Evolutionary conservation across 2,113 vertebrate genomes (phyloP).

Genomic region (Gallinago undulata): DNA sequence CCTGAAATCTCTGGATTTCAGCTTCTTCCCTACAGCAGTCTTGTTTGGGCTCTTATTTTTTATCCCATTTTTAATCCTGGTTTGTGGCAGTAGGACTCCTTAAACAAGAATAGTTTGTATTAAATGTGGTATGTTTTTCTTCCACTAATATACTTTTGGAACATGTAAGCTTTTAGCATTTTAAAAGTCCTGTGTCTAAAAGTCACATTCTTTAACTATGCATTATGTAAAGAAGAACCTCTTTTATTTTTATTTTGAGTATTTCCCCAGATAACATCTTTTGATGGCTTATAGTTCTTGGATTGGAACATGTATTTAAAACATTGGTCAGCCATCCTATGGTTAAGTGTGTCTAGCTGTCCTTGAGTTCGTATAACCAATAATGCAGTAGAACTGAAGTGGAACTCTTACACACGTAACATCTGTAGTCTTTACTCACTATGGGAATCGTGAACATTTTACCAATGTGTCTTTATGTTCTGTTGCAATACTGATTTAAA

Average conservation of each 20-base stretch:
- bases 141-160: background rate
- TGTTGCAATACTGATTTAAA: background rate
- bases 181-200: background rate
- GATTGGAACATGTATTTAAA: background rate
- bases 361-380: background rate
- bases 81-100: background rate
- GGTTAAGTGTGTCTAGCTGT: background rate
- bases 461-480: background rate
- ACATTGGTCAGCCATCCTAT: background rate
- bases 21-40: background rate
- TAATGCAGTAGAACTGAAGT: background rate
- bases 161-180: background rate
- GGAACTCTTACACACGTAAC: background rate
- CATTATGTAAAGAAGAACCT: background rate
- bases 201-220: background rate
- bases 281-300: background rate
- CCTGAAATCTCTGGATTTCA: background rate
- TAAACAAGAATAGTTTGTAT: background rate
- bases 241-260: background rate
- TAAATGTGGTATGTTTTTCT: background rate
- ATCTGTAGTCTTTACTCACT: background rate
- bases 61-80: background rate
- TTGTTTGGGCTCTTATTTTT: background rate
- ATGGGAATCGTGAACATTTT: background rate
- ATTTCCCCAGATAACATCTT: background rate